Conservation (phyloP, 2,797 vertebrate species). For the Rhincodon typus region DNA sequence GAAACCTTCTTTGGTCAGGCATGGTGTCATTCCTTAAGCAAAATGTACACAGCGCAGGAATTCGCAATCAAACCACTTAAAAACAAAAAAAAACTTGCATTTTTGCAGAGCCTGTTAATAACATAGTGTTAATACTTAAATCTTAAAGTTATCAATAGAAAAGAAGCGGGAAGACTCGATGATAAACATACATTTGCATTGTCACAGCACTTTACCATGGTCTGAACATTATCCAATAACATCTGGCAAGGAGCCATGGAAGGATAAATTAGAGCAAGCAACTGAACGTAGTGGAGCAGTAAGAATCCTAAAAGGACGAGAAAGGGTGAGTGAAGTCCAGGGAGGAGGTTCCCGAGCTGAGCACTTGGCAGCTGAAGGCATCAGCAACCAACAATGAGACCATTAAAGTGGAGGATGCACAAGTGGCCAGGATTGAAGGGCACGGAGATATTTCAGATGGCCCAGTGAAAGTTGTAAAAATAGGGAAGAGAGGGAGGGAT, state of each 20-base stretch:
- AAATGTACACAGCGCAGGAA: neutral
- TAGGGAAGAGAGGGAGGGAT: neutral
- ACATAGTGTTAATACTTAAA: neutral
- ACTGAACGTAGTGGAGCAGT: neutral
- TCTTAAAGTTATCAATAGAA: neutral
- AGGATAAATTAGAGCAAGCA: neutral
- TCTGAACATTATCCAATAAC: neutral
- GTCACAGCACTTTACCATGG: too few species aligned
- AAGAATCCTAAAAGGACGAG: neutral
- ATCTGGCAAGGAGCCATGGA: neutral
- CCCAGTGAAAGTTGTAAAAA: neutral
- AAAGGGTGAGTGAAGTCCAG: too few species aligned
- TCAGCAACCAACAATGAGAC: neutral
- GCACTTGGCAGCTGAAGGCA: neutral
- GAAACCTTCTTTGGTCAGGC: neutral
- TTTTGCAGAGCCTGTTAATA: neutral
- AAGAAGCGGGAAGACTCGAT: too few species aligned
- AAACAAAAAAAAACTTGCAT: neutral
- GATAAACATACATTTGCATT: neutral
- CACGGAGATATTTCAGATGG: neutral
- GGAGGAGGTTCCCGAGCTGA: neutral
- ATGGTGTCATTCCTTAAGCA: neutral
- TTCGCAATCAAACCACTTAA: neutral
- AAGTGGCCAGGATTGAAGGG: neutral
- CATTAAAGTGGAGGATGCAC: neutral